Evolutionary conservation across 2,797 vertebrate genomes (phyloP).

Genomic region (Danionella dracula): DNA sequence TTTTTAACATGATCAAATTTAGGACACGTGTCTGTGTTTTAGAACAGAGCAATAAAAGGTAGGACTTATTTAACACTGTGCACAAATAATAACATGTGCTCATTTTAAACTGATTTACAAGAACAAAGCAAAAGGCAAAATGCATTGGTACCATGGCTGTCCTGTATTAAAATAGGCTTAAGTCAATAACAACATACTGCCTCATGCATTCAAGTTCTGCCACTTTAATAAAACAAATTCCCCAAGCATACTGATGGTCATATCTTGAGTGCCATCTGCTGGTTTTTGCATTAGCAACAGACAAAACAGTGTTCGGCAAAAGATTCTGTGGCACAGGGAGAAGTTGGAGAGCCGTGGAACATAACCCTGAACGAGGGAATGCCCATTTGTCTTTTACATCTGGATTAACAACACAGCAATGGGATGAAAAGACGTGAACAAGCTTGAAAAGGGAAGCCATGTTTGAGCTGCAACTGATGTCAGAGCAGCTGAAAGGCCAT

Average conservation of each 20-base stretch:
- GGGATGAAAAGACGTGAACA: constrained; percentile 12
- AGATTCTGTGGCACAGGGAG: constrained; percentile 24
- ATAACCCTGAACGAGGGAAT: no score
- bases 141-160: no score
- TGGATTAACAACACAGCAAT: no score
- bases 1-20: no score
- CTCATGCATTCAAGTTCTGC: constrained; percentile 39
- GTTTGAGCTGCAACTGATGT: neutral
- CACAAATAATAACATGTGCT: neutral
- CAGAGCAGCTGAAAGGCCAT: neutral
- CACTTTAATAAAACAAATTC: no score
- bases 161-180: constrained; percentile 25
- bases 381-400: no score
- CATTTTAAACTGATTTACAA: neutral
- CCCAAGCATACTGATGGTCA: no score
- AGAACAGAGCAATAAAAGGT: no score
- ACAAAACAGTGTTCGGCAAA: constrained; percentile 27
- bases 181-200: constrained; percentile 24
- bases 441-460: neutral
- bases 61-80: no score
- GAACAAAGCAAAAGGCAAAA: constrained; percentile 11
- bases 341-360: constrained; percentile 34
- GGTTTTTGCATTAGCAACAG: constrained; percentile 12
- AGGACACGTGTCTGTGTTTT: no score
- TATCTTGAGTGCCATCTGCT: constrained; percentile 9